Evolutionary conservation across 2,888 invertebrate species (phyloP).

Genomic region (Drosophila meridionalis): DNA sequence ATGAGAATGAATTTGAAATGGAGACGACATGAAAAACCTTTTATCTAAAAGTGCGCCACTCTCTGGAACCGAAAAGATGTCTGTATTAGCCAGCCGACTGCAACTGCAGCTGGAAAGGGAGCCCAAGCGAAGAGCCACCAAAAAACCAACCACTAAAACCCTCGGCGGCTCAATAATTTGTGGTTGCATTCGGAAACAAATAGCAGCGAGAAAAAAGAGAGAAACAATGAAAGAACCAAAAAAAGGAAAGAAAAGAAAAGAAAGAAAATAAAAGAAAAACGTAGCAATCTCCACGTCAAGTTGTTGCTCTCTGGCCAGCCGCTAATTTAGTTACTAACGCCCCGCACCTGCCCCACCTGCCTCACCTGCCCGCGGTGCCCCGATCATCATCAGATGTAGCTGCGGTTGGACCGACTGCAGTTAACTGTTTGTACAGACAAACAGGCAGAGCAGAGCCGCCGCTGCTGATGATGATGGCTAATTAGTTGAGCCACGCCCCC

Average conservation of each 20-base stretch:
- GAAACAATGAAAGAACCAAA: constrained; percentile 20
- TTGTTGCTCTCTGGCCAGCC: constrained; percentile 56
- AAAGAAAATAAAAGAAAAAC: constrained; percentile 1
- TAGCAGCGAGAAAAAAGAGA: constrained; percentile 7
- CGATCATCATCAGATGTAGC: constrained; percentile 43
- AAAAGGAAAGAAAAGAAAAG: constrained; percentile 2
- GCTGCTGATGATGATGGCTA: constrained; percentile 77
- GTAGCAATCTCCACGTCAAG: constrained; percentile 34
- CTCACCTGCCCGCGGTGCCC: constrained; percentile 11
- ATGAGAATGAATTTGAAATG: constrained; percentile 67
- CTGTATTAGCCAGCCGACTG: constrained; percentile 75
- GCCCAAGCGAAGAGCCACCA: constrained; percentile 36
- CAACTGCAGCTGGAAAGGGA: constrained; percentile 72
- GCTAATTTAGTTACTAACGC: constrained; percentile 77
- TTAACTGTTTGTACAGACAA: constrained; percentile 61
- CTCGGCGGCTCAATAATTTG: constrained; percentile 60
- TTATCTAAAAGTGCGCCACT: constrained; percentile 73
- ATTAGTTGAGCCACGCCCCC: constrained; percentile 54
- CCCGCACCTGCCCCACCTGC: constrained; percentile 13
- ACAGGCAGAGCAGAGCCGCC: constrained; percentile 59
- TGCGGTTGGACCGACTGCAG: constrained; percentile 55
- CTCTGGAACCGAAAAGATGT: constrained; percentile 56
- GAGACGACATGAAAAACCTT: constrained; percentile 79
- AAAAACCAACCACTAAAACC: constrained; percentile 38
- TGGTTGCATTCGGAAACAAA: constrained; percentile 53